Base-by-base conservation (phyloP, 2,888 invertebrate genomes). In the Brachycybe producta region DNA sequence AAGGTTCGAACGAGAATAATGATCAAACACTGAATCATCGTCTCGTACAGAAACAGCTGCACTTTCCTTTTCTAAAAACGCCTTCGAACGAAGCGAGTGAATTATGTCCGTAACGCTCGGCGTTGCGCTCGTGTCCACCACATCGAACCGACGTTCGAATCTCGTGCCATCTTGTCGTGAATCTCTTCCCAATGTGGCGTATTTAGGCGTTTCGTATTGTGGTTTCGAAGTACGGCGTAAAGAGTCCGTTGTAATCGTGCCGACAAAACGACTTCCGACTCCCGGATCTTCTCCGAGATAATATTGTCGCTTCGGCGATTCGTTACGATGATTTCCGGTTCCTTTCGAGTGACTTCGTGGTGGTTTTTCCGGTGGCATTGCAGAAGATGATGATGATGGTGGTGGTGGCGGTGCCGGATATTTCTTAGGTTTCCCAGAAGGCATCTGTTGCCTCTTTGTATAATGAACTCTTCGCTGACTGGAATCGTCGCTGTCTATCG, bases 21-120 rank as follows among this genome's bases (percentile, higher is more conserved):
- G 47, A 19, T 43, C 49, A 17, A 41, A 42, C 15, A 49, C 49
- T 3, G 49, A 49, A 34, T 49, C 49, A 19, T 49, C 49, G n/a
- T 49, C 49, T 11, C 43, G 34, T 15, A 49, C 35, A 3, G 49
- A 43, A 8, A 49, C 34, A 2, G 43, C 43, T 5, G 49, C 30
- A 34, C 36, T 49, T 34, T 49, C 49, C 17, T 43, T 42, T 11
- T 49, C 49, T 24, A 49, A 21, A 34, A 34, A 49, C 13, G 28
- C 35, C 23, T 49, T 49, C 13, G 49, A 49, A 3, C 49, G 30
- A 13, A 49, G 27, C 7, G 49, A 49, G 26, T 43, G 42, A 28
- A 49, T 49, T n/a, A 49, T 49, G 35, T 42, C 49, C 7, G 34
- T 43, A 17, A 49, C 49, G 24, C 34, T 43, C 2, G 49, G 49